Percentiles rank a stretch among this genome's conserved stretches.
phyloP scores from a whole-genome alignment of 2,113 vertebrate species.

The Myotis lucifugus region DNA sequence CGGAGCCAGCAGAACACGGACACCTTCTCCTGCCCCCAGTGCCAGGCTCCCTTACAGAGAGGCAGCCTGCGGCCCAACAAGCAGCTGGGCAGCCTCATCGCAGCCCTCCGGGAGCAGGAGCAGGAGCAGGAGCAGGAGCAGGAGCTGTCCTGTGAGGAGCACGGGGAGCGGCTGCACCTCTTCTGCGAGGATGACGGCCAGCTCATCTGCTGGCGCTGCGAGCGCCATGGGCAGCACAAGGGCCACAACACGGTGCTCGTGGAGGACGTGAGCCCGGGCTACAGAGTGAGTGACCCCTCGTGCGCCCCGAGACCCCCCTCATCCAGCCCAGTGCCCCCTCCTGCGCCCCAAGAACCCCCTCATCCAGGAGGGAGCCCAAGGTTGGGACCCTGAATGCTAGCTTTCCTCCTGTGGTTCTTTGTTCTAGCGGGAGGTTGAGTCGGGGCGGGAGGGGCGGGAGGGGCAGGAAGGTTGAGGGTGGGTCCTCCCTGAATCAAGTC shows the following conservation, averaged over 20 bases:
- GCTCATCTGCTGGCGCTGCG: slow-evolving; percentile 74
- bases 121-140: background rate
- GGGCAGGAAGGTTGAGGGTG: no score
- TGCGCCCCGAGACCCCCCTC: background rate
- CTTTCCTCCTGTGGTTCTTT: no score
- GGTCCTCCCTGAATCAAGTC: no score
- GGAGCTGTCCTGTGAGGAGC: background rate
- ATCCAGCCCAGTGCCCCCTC: no score
- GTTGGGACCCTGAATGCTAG: no score
- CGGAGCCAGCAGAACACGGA: background rate
- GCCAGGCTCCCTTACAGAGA: slow-evolving; percentile 75
- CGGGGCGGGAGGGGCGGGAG: no score
- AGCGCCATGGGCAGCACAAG: background rate
- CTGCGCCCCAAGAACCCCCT: no score
- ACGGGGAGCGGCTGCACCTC: slow-evolving; percentile 34
- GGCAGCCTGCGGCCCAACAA: slow-evolving; percentile 56
- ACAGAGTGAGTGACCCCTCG: slow-evolving; percentile 10
- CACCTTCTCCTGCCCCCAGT: slow-evolving; percentile 75
- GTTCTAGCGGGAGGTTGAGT: no score
- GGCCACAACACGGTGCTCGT: background rate
- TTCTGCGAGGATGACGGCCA: slow-evolving; percentile 61
- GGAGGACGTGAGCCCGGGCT: background rate
- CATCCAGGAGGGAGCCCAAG: background rate
- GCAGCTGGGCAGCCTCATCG: slow-evolving; percentile 71
- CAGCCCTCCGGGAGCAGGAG: slow-evolving; percentile 53